Evolutionary conservation across 1,140 invertebrate species (phyloP).

Genomic region (Zaprionus ornatus): DNA sequence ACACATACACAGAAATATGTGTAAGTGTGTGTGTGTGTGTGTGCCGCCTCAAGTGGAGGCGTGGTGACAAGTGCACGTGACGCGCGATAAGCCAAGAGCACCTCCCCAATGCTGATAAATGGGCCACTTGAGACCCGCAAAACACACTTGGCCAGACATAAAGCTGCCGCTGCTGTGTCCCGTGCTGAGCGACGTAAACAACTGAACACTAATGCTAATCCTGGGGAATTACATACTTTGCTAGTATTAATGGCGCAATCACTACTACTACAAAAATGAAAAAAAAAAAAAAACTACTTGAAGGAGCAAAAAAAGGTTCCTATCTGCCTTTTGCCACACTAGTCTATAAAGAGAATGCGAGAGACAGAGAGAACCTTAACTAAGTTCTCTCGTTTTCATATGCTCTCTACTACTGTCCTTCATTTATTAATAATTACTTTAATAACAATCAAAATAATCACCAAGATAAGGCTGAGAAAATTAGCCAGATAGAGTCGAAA

Average conservation of each 20-base stretch:
- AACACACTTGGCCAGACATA: conserved; percentile 53
- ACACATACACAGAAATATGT: neutral
- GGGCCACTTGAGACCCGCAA: conserved; percentile 59
- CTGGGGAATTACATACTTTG: conserved; percentile 30
- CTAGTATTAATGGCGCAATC: conserved; percentile 6
- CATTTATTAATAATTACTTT: neutral
- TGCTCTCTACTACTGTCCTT: neutral
- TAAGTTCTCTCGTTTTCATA: too few relatives aligned
- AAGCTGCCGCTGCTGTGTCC: conserved; percentile 18
- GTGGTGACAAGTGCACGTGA: conserved; percentile 62
- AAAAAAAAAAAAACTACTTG: too few relatives aligned
- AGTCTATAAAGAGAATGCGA: too few relatives aligned
- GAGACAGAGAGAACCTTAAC: too few relatives aligned
- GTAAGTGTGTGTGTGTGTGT: conserved; percentile 3
- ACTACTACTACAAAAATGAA: too few relatives aligned
- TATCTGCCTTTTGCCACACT: too few relatives aligned
- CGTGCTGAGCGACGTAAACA: neutral
- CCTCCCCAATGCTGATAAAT: conserved; percentile 54
- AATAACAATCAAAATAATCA: neutral
- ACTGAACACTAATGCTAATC: conserved; percentile 50
- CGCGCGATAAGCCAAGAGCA: conserved; percentile 46
- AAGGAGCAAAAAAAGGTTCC: too few relatives aligned
- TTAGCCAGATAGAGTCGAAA: neutral
- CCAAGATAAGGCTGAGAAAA: neutral
- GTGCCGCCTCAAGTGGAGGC: conserved; percentile 23